Conservation (phyloP, 2,888 invertebrate genomes). For the Stenurella melanura region DNA sequence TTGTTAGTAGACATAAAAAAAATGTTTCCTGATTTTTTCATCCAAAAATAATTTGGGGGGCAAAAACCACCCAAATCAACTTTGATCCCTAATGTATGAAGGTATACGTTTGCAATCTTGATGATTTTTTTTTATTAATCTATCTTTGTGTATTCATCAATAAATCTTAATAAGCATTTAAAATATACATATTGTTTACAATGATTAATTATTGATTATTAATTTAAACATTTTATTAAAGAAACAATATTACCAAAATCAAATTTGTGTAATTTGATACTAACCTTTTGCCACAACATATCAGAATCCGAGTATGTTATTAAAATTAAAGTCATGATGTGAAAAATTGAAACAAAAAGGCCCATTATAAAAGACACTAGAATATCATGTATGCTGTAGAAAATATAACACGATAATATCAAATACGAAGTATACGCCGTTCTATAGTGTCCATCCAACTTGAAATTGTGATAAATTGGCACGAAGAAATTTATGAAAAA, state of each 20-base stretch:
- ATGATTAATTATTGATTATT: too few species aligned
- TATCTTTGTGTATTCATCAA: too few species aligned
- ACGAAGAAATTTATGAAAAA: slow-evolving; percentile 79
- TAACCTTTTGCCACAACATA: slow-evolving; percentile 72
- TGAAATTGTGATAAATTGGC: slow-evolving; percentile 77
- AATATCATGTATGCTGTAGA: slow-evolving; percentile 87
- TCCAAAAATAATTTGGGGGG: too few species aligned
- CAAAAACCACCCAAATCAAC: too few species aligned
- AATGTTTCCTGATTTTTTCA: too few species aligned
- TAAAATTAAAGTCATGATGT: slow-evolving; percentile 78
- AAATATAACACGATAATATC: slow-evolving; percentile 87
- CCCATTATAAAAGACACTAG: slow-evolving; percentile 83
- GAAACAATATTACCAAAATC: neutral
- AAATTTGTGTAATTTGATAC: slow-evolving; percentile 44
- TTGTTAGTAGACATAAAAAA: too few species aligned
- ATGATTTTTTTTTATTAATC: too few species aligned
- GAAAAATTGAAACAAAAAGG: slow-evolving; percentile 79
- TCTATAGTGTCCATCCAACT: slow-evolving; percentile 74
- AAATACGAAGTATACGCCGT: slow-evolving; percentile 84
- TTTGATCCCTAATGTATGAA: too few species aligned
- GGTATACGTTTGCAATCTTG: too few species aligned
- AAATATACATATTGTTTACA: too few species aligned
- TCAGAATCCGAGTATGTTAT: slow-evolving; percentile 74
- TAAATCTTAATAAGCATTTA: too few species aligned
- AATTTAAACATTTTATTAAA: neutral